Base-by-base conservation (phyloP, 2,888 invertebrate species). In the Leptinotarsa juncta region DNA sequence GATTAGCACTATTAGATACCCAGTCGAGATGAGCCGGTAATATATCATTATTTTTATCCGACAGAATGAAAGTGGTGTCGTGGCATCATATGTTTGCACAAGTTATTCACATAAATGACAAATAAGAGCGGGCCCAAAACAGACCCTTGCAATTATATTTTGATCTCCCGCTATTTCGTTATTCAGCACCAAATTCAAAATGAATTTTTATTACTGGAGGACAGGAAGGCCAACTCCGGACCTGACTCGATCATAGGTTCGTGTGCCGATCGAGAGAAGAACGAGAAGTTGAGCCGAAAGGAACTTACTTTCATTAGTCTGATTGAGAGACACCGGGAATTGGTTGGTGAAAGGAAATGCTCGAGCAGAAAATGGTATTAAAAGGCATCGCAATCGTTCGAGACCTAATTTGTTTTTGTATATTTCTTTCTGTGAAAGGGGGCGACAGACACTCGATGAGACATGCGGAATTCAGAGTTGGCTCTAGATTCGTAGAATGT, bases 221-320 rank as follows among this genome's bases (percentile, higher is more conserved):
- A 42, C 42, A 42, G 0, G 42, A 10, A 10, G 42, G 42, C 42
- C 2, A 42, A 42, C 10, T 53, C 18, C 53, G 18, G 18, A 0
- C 5, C 53, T 53, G 53, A 10, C n/a, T 12, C 18, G 10, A 53
- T 10, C 18, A 3, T n/a, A 53, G 18, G n/a, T 12, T 53, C 75
- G 26, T 70, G 53, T 62, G 32, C 62, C 62, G 32, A 32, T 42
- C 62, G 32, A n/a, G 42, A 42, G 65, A 76, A 57, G 48, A 70
- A 74, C 67, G 67, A 65, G 57, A 65, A 32, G 48, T 42, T 65
- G 62, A 48, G 67, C 70, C 80, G 78, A 79, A 81, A 78, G 78
- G 81, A 81, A 80, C 80, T 81, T 78, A 79, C 80, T 82, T 81
- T 82, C 81, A 82, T 82, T 82, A 82, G 79, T 62, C 77, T 80